phyloP scores from a whole-genome alignment of 2,888 invertebrate species.

The Pyrrhosoma nymphula region DNA sequence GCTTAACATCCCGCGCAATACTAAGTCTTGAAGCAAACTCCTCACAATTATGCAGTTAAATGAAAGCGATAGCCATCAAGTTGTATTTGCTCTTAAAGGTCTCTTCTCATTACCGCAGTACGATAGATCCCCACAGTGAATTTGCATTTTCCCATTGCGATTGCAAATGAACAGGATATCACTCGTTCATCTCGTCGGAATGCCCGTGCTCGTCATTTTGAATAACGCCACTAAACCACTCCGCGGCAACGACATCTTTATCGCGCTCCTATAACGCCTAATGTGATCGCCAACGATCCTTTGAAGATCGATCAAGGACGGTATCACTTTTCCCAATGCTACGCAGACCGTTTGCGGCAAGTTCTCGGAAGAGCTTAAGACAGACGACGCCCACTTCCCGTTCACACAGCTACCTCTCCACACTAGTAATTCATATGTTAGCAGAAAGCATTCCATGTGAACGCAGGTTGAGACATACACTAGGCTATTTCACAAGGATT shows the following conservation, averaged over 20 bases:
- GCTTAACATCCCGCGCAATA: neutral
- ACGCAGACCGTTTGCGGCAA: neutral
- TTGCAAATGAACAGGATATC: neutral
- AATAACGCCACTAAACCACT: conserved; percentile 5
- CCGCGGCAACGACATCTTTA: conserved; percentile 9
- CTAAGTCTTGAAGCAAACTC: neutral
- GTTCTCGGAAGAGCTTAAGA: neutral
- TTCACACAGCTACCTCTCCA: neutral
- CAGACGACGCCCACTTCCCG: neutral
- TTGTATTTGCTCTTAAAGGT: neutral
- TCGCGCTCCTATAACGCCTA: conserved; percentile 12
- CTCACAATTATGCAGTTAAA: neutral
- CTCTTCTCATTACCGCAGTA: neutral
- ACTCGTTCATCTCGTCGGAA: neutral
- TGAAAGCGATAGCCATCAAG: neutral
- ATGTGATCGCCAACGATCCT: conserved; percentile 6
- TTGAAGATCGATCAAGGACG: conserved; percentile 11
- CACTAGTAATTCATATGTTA: neutral
- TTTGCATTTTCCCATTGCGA: conserved; percentile 15
- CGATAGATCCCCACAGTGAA: neutral
- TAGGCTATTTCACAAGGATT: no score
- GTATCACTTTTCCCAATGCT: neutral
- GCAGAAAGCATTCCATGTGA: no score
- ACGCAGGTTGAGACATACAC: no score
- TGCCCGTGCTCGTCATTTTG: neutral